These are phyloP conservation scores for Xiphorhynchus erythropygius DNA, from an alignment of 2,797 vertebrate genomes.

Conservation along the genomic window DNA sequence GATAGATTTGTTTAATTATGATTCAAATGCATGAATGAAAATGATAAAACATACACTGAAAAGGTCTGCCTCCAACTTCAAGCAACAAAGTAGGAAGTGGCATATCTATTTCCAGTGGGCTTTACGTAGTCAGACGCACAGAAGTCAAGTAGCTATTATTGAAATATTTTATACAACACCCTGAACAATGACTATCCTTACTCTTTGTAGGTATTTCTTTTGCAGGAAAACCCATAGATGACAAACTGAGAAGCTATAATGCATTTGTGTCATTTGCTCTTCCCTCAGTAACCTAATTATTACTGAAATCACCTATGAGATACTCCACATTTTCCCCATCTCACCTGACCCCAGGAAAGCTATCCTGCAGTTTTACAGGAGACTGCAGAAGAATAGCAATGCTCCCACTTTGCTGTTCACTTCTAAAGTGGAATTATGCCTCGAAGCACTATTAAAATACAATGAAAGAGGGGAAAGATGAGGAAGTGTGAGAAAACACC, in stretches of 20 bases:
- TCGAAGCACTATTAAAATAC: constrained; percentile 14
- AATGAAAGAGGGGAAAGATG: neutral
- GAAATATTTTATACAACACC: neutral
- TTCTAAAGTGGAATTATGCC: neutral
- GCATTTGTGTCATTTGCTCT: neutral
- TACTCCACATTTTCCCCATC: neutral
- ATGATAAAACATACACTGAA: neutral
- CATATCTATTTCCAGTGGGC: neutral
- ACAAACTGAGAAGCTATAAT: neutral
- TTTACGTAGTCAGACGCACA: neutral
- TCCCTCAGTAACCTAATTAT: neutral
- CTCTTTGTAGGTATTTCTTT: neutral
- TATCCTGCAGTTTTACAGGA: neutral
- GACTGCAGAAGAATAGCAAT: neutral
- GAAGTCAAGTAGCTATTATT: neutral
- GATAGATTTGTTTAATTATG: neutral
- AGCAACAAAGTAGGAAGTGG: neutral
- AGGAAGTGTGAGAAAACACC: neutral
- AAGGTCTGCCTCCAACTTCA: neutral
- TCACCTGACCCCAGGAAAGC: neutral
- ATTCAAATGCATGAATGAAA: neutral
- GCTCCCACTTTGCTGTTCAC: neutral
- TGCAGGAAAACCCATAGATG: neutral
- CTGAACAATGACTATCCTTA: neutral
- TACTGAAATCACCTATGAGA: neutral